Evolutionary conservation across 2,888 invertebrate species (phyloP), one percentile per base, ranked within the genome.

Genomic region (Scaptomyza reducta): DNA sequence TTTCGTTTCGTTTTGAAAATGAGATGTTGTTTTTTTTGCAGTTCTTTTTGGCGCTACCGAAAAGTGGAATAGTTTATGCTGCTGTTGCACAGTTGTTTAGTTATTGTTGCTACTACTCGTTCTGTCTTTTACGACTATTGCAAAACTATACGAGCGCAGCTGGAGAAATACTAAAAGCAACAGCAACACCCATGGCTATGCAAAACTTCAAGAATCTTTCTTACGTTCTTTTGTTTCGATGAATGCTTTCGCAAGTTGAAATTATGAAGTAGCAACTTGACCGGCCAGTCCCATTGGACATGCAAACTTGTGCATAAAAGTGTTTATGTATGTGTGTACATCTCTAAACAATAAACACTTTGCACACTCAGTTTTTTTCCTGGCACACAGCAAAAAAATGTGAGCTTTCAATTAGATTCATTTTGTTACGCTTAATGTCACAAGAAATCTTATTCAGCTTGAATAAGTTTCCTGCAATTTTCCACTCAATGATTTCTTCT

Each of bases 131-230:
- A 14, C 14, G 31, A 47, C 18, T 6, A 18, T 33, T 33, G 18
- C n/a, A 31, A 22, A 49, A 49, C 16, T 33, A 47, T 18, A 33
- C 9, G 16, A 14, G 38, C 38, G 22, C 35, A 50, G 49, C 49
- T 50, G 33, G 22, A 50, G 16, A 22, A 38, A 50, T 50, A 50
- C 47, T 47, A 33, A 14, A 14, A 10, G 16, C 40, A 40, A 40
- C n/a, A 9, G 35, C 50, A 50, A 50, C 55, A 55, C 46, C 55
- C 33, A 46, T 55, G 33, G 22, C 38, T 50, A 38, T 38, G 50
- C 50, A 50, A 50, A 40, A 50, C 50, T 50, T 14, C 6, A 22
- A 35, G 50, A 50, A 50, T 50, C 50, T 35, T 50, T 40, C 16
- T 38, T 38, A 16, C 10, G 10, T 22, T 25, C 50, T 16, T 50